Base-by-base conservation (phyloP, 2,888 invertebrate genomes). In the Acleris sparsana region DNA sequence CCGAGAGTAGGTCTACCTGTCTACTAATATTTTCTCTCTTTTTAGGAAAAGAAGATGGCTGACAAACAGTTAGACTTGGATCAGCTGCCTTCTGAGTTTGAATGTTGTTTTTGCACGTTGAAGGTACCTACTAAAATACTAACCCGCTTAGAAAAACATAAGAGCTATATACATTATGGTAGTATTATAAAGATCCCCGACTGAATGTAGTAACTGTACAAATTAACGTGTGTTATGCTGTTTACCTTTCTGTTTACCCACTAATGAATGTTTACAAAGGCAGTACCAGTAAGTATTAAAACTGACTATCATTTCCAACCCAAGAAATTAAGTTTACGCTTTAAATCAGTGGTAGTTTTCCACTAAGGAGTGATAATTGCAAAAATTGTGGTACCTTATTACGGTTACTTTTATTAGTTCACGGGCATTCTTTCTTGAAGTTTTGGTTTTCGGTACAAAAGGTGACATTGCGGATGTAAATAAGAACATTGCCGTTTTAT, bases 41-140 rank as follows among this genome's bases (percentile, higher is more conserved):
- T 93, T 84, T 93, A 94, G 94, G 94, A 94, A 89, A 94, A 95
- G 95, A 95, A 94, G 94, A 94, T 93, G 88, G 94, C 94, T 92
- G 94, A 94, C 86, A 94, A 94, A 93, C 93, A 94, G 90, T 95
- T 96, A 91, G 95, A 95, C 94, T 93, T 95, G 93, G 97, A 97
- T 94, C 97, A 97, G 94, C 95, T 97, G 93, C 97, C 97, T 94
- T 97, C 96, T 94, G 97, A 97, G 94, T 97, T 97, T 95, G 97
- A 97, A 95, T 97, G 97, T 96, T 97, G 97, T 95, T 97, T 97
- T 96, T 97, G 97, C 95, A 97, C 97, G 93, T 96, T 97, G 91
- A 97, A 97, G 97, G 97, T 97, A 96, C 33, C 33, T 33, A 33
- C 89, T 92, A 90, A 91, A 80, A 82, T 75, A 85, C 85, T 90